A percentile compares a stretch with the other conserved stretches of the same genome.
Evolutionary conservation across 2,113 vertebrate species (phyloP).

Genomic region (Rattus rattus): DNA sequence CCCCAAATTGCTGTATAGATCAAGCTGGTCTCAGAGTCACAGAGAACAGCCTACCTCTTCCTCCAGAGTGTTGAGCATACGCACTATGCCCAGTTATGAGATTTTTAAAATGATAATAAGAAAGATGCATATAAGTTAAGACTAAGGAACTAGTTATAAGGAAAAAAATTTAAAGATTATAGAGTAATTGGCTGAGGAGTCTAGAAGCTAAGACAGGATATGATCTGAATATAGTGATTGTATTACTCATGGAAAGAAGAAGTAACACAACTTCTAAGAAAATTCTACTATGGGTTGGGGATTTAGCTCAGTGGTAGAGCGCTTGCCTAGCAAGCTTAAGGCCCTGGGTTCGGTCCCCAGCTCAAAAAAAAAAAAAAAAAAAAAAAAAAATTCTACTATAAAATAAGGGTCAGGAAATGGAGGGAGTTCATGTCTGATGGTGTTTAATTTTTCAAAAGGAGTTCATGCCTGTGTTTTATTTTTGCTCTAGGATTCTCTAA

Average conservation of each 20-base stretch:
- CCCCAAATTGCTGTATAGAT: background rate
- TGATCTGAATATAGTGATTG: background rate
- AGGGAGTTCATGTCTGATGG: background rate
- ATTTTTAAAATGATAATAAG: background rate
- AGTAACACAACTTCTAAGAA: background rate
- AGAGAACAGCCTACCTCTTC: background rate
- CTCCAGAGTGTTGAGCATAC: background rate
- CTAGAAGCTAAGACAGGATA: slow-evolving; percentile 2
- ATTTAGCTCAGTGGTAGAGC: too few relatives aligned
- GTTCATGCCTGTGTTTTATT: background rate
- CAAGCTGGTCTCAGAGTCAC: background rate
- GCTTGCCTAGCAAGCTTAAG: too few relatives aligned
- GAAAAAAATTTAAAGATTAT: background rate
- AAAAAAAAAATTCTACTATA: slow-evolving; percentile 2
- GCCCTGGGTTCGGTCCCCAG: too few relatives aligned
- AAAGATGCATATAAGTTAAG: slow-evolving; percentile 2
- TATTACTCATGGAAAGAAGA: background rate
- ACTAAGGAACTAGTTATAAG: background rate
- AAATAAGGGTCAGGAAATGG: background rate
- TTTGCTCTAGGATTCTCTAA: background rate
- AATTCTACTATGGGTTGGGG: background rate
- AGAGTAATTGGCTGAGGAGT: background rate
- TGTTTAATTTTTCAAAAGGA: background rate
- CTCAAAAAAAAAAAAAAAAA: too few relatives aligned
- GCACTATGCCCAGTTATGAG: background rate